These are phyloP conservation scores for Torymus auratus DNA, from an alignment of 2,888 invertebrate species.

Conservation along the genomic window DNA sequence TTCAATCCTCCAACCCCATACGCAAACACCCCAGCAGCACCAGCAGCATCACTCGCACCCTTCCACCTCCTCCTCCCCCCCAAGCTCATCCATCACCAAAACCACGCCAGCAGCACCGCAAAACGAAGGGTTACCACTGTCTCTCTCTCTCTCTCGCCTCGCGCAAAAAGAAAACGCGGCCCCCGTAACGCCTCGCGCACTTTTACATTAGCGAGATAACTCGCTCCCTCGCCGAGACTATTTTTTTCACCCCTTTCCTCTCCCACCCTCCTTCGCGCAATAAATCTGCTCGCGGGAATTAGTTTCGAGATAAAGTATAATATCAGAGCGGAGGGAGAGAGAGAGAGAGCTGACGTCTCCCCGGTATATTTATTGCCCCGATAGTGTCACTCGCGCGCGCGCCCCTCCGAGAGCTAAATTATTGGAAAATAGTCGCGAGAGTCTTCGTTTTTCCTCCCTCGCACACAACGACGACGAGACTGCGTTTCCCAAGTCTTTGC, in stretches of 20 bases:
- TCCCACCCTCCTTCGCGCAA: constrained; percentile 63
- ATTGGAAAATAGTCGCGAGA: constrained; percentile 75
- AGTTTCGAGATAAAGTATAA: constrained; percentile 77
- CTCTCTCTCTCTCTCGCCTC: no score
- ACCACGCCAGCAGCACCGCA: no score
- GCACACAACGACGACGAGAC: neutral
- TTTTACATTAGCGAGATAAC: constrained; percentile 75
- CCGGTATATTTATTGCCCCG: constrained; percentile 74
- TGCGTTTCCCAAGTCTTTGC: constrained; percentile 50
- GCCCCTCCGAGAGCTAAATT: constrained; percentile 68
- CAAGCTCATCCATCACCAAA: no score
- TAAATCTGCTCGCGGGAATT: constrained; percentile 77
- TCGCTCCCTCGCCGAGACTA: constrained; percentile 61
- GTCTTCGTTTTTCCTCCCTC: constrained; percentile 46
- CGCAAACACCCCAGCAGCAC: no score
- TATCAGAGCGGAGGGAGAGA: constrained; percentile 69
- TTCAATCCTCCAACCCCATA: no score
- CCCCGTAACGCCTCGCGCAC: constrained; percentile 53
- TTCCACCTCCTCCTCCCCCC: no score
- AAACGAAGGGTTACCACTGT: no score
- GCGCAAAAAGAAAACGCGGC: no score
- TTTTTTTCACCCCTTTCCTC: constrained; percentile 59
- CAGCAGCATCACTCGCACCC: no score
- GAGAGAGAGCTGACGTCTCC: constrained; percentile 71
- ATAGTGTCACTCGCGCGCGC: constrained; percentile 75